Conservation (phyloP, 2,797 vertebrate species). For the Scarus forsteni region DNA sequence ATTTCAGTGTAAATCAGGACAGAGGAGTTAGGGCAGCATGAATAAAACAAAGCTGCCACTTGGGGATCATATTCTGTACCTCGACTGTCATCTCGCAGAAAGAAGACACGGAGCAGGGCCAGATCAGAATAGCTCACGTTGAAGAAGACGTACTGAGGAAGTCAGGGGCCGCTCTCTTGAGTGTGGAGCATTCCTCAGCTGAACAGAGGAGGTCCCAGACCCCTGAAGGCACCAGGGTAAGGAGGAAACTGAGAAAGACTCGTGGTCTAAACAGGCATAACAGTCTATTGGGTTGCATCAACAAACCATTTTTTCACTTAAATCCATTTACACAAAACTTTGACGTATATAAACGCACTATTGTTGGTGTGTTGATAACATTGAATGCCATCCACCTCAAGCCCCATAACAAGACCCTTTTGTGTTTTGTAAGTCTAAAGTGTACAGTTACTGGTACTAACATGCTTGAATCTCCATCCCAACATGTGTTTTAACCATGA, state of each 20-base stretch:
- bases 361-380: not conserved
- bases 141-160: constrained; percentile 65
- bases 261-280: not conserved
- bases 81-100: constrained; percentile 35
- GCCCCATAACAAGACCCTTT: not conserved
- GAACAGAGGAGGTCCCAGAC: constrained; percentile 58
- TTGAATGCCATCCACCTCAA: not conserved
- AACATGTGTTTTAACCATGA: not conserved
- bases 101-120: constrained; percentile 56
- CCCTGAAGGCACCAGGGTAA: constrained; percentile 57
- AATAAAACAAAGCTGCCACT: too few species aligned
- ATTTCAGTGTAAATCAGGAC: too few species aligned
- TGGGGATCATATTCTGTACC: too few species aligned
- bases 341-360: not conserved
- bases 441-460: constrained; percentile 7
- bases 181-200: constrained; percentile 54
- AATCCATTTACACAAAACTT: not conserved
- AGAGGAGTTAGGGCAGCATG: too few species aligned
- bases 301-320: not conserved
- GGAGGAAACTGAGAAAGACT: rapidly evolving
- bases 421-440: too few species aligned
- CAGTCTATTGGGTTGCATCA: too few species aligned
- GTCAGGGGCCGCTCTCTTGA: constrained; percentile 72
- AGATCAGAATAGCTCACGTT: constrained; percentile 69
- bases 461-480: not conserved